These are phyloP conservation scores for Tautogolabrus adspersus DNA, from an alignment of 2,113 vertebrate genomes.

Conservation along the genomic window DNA sequence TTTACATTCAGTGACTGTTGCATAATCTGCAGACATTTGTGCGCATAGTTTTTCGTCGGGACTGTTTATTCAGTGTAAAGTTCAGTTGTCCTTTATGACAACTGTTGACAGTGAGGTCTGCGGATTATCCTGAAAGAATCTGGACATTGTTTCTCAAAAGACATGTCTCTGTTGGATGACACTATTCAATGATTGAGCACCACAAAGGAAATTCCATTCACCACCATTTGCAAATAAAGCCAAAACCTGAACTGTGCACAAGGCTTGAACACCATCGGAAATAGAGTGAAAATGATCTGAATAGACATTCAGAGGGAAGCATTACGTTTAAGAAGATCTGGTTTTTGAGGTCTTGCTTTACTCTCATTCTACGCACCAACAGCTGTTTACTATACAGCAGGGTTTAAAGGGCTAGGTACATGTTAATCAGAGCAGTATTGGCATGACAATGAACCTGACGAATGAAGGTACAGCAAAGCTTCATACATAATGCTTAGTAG, in stretches of 20 bases:
- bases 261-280: neutral
- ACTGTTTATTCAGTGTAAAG: slow-evolving; percentile 6
- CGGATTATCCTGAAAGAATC: slow-evolving; percentile 27
- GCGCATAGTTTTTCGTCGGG: neutral
- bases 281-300: neutral
- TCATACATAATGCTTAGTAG: too few species aligned
- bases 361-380: too few species aligned
- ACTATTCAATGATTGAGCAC: slow-evolving; percentile 3
- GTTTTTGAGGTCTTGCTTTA: too few species aligned
- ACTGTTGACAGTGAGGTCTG: slow-evolving; percentile 20
- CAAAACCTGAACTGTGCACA: neutral
- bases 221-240: slow-evolving; percentile 30
- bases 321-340: too few species aligned
- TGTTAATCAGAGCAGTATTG: too few species aligned
- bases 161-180: slow-evolving; percentile 11
- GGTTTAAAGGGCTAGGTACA: too few species aligned
- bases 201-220: slow-evolving; percentile 1
- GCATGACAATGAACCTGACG: too few species aligned
- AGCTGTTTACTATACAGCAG: too few species aligned
- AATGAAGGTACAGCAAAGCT: too few species aligned
- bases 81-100: neutral
- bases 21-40: neutral
- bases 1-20: slow-evolving; percentile 5
- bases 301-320: too few species aligned
- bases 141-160: slow-evolving; percentile 39